These are phyloP conservation scores for Gouania willdenowi DNA, from an alignment of 2,797 vertebrate species.

Conservation along the genomic window DNA sequence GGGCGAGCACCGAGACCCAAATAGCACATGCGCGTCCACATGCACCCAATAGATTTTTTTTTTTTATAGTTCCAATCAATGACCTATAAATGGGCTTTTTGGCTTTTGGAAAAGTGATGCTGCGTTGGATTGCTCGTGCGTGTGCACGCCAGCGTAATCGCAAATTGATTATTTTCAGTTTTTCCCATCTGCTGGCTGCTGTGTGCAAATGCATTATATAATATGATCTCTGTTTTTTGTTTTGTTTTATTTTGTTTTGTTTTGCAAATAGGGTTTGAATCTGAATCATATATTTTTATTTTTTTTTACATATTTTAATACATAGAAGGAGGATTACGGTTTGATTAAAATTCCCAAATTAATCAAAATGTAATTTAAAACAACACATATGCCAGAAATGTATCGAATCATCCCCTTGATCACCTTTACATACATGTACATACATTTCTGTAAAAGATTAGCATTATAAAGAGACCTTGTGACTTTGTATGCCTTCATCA, in stretches of 20 bases:
- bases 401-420: too few relatives aligned
- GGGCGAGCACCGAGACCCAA: constrained; percentile 64
- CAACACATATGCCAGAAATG: too few relatives aligned
- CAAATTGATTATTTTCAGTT: constrained; percentile 55
- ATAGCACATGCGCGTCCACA: constrained; percentile 43
- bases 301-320: too few relatives aligned
- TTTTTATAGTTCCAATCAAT: constrained; percentile 23
- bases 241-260: constrained; percentile 6
- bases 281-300: too few relatives aligned
- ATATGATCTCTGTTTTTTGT: not conserved
- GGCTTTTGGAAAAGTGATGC: constrained; percentile 39
- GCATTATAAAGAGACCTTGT: too few relatives aligned
- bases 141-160: constrained; percentile 23
- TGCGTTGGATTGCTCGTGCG: not conserved
- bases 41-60: constrained; percentile 20
- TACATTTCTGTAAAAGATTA: too few relatives aligned
- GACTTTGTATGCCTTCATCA: too few relatives aligned
- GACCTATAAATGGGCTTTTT: constrained; percentile 30
- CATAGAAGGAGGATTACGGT: too few relatives aligned
- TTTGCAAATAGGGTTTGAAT: constrained; percentile 1
- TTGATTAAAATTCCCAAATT: too few relatives aligned
- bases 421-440: too few relatives aligned
- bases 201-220: too few relatives aligned
- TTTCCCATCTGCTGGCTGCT: constrained; percentile 43
- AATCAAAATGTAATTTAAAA: too few relatives aligned